Evolutionary conservation across 2,113 vertebrate genomes (phyloP).

Genomic region (Gallinago jamesoni): DNA sequence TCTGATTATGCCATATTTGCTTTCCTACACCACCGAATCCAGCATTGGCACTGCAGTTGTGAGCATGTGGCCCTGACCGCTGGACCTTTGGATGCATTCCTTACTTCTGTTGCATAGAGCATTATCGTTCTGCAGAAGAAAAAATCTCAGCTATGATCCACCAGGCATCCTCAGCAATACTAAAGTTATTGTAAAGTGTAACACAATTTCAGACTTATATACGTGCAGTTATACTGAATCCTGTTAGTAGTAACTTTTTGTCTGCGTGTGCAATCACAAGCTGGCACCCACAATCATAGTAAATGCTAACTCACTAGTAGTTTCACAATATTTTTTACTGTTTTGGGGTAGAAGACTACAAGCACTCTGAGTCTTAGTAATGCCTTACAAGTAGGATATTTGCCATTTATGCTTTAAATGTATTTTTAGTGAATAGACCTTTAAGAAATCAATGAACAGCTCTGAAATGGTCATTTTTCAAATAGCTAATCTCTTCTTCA

Average conservation of each 20-base stretch:
- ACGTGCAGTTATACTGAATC: background rate
- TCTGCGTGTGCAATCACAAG: background rate
- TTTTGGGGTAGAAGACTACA: background rate
- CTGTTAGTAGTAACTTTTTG: background rate
- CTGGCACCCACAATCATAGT: background rate
- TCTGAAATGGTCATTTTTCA: conserved; percentile 54
- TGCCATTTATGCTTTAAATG: background rate
- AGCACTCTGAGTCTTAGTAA: background rate
- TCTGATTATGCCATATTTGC: background rate
- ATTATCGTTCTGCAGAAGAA: background rate
- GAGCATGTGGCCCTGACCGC: background rate
- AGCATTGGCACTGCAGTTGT: rapidly evolving
- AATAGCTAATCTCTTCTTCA: conserved; percentile 28
- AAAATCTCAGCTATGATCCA: background rate
- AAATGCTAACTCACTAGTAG: background rate
- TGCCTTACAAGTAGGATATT: background rate
- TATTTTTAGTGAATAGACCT: conserved; percentile 32
- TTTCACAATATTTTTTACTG: background rate
- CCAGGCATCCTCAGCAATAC: background rate
- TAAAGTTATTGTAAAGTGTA: background rate
- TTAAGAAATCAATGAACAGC: conserved; percentile 28
- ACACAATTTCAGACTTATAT: background rate
- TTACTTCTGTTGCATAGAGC: background rate
- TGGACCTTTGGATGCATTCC: background rate
- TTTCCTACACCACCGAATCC: background rate